Evolutionary conservation across 2,888 invertebrate genomes (phyloP).

Genomic region (Malacosoma neustria): DNA sequence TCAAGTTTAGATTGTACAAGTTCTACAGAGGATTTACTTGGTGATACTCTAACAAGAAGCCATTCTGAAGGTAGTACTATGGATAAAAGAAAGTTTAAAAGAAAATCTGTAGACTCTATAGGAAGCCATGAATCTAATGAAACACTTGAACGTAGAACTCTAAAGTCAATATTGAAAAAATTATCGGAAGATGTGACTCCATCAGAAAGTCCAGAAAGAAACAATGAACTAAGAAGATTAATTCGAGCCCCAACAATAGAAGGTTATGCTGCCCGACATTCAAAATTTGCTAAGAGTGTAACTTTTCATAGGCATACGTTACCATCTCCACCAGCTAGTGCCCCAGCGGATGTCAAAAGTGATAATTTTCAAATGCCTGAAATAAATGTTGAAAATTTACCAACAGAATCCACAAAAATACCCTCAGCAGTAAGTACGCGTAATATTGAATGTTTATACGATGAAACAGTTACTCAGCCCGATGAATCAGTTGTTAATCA

Average conservation of each 20-base stretch:
- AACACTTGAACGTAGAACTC: constrained; percentile 84
- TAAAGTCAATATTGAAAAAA: constrained; percentile 91
- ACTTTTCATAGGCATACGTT: constrained; percentile 90
- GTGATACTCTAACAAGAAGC: constrained; percentile 80
- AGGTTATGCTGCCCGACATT: constrained; percentile 91
- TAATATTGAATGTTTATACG: neutral
- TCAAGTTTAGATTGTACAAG: constrained; percentile 85
- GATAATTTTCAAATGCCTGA: constrained; percentile 55
- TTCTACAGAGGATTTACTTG: constrained; percentile 73
- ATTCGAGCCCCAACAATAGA: constrained; percentile 89
- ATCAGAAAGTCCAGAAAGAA: constrained; percentile 58
- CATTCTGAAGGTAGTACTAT: constrained; percentile 89
- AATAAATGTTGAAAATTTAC: constrained; percentile 17
- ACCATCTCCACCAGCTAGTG: constrained; percentile 83
- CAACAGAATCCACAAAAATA: constrained; percentile 22
- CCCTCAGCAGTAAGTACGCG: constrained; percentile 14
- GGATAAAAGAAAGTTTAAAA: constrained; percentile 70
- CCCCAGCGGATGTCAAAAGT: constrained; percentile 39
- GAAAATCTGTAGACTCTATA: constrained; percentile 54
- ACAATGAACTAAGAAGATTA: constrained; percentile 78
- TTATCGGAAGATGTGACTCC: constrained; percentile 80
- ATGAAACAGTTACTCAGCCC: neutral
- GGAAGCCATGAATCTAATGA: constrained; percentile 79
- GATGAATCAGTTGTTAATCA: constrained; percentile 20
- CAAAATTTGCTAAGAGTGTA: constrained; percentile 91